Conservation (phyloP, 2,797 vertebrate genomes). For the Alca torda region DNA sequence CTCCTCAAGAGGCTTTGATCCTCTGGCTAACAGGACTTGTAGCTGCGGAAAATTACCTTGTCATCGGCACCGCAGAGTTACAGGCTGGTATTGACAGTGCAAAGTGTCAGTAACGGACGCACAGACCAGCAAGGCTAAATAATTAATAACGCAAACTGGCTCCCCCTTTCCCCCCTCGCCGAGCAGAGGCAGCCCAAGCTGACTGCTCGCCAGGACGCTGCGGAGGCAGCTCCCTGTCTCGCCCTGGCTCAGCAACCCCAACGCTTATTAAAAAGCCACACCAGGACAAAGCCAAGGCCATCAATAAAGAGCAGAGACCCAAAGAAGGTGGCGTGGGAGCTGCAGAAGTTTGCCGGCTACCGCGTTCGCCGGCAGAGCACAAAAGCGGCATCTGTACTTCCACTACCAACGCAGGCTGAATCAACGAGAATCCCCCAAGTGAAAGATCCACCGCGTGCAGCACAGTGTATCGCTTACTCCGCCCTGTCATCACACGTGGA, state of each 20-base stretch:
- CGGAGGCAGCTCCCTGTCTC: background rate
- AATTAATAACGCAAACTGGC: constrained; percentile 66
- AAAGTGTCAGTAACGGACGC: constrained; percentile 67
- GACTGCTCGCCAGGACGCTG: background rate
- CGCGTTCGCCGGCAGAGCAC: accelerated
- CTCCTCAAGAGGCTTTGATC: constrained; percentile 64
- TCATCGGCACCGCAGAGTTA: constrained; percentile 61
- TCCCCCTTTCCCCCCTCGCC: background rate
- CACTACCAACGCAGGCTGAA: background rate
- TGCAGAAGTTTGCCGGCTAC: background rate
- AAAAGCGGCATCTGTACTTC: background rate
- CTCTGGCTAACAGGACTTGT: constrained; percentile 45
- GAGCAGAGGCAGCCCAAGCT: background rate
- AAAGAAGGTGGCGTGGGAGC: background rate
- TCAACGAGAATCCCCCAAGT: background rate
- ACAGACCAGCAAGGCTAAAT: constrained; percentile 73
- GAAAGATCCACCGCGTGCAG: background rate
- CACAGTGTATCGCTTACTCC: background rate
- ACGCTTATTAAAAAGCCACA: background rate
- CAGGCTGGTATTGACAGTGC: constrained; percentile 48
- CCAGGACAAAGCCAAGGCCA: background rate
- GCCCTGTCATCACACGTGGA: background rate
- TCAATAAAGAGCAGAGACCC: background rate
- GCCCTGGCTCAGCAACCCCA: background rate
- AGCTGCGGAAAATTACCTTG: constrained; percentile 41